These are phyloP conservation scores for Alentia gelatinosa DNA, from an alignment of 2,888 invertebrate species.

Conservation along the genomic window DNA sequence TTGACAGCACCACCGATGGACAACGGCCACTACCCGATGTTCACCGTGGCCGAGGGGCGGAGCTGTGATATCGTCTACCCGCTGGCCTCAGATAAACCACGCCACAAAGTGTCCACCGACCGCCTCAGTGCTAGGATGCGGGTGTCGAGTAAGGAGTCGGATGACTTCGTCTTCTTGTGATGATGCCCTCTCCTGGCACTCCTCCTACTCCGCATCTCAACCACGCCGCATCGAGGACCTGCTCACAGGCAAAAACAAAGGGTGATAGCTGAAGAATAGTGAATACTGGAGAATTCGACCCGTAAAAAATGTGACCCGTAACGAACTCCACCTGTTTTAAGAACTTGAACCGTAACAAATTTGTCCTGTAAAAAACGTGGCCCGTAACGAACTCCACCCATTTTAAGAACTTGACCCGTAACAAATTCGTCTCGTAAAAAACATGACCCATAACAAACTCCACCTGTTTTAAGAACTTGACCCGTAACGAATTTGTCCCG, in stretches of 20 bases:
- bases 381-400: neutral
- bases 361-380: neutral
- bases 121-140: conserved; percentile 1
- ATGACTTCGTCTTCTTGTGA: conserved; percentile 62
- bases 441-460: no score
- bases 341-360: neutral
- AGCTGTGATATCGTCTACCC: conserved; percentile 66
- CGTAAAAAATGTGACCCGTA: neutral
- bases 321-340: neutral
- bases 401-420: neutral
- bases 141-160: conserved; percentile 56
- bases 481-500: no score
- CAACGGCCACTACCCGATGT: conserved; percentile 89
- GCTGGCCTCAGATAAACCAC: conserved; percentile 15
- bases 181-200: no score
- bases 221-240: neutral
- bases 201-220: no score
- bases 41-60: conserved; percentile 88
- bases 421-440: no score
- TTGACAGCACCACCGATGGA: conserved; percentile 82
- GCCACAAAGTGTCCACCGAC: conserved; percentile 43
- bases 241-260: neutral
- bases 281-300: neutral
- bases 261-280: neutral
- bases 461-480: no score